Evolutionary conservation across 2,888 invertebrate species (phyloP).

Genomic region (Pollenia amentaria): DNA sequence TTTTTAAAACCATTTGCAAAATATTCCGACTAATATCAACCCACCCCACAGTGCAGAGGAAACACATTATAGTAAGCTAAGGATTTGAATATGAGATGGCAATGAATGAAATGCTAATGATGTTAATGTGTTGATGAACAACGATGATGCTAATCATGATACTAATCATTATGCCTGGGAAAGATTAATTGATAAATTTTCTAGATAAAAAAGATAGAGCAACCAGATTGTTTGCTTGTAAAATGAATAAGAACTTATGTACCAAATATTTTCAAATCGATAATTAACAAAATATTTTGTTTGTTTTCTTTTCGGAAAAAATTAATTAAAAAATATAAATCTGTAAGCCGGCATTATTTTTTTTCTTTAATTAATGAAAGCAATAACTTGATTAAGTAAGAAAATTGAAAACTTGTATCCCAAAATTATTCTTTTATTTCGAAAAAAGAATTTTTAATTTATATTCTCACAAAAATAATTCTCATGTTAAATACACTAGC

Average conservation of each 20-base stretch:
- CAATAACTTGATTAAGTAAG: too few relatives aligned
- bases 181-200: conserved; percentile 39
- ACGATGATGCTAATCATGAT: conserved; percentile 36
- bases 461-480: too few relatives aligned
- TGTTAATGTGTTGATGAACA: conserved; percentile 17
- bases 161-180: conserved; percentile 6
- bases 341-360: too few relatives aligned
- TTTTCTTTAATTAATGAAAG: too few relatives aligned
- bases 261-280: neutral
- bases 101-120: conserved; percentile 9
- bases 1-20: too few relatives aligned
- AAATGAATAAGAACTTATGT: neutral
- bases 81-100: neutral
- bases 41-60: neutral
- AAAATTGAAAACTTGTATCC: neutral
- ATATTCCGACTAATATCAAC: too few relatives aligned
- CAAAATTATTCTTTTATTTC: too few relatives aligned
- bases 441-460: too few relatives aligned
- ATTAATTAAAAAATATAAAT: neutral
- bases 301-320: neutral
- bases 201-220: neutral
- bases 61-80: neutral
- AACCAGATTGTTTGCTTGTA: neutral
- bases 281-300: neutral
- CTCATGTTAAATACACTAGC: too few relatives aligned